Evolutionary conservation across 2,888 invertebrate genomes (phyloP), one percentile per base, ranked within the genome.

Genomic region (Neocrepidodera transversa): DNA sequence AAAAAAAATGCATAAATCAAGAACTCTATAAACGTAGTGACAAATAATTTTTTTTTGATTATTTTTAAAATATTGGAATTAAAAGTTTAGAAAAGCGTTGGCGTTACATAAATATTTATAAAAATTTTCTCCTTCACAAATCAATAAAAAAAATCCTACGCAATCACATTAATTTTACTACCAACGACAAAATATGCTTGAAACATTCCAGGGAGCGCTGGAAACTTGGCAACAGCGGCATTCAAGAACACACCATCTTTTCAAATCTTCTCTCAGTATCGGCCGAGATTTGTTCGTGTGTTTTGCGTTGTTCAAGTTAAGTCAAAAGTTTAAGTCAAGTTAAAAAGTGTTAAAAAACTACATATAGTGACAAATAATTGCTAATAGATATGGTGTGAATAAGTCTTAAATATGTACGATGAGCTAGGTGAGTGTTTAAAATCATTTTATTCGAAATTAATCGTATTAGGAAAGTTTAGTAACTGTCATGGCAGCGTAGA

Each of bases 211-310:
- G 14, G 18, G 20, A 17, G 20, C 17, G 32, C 13, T 2, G 32
- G 10, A 50, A 38, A 20, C 20, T 20, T 32, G 60, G 51, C 60
- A 60, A 60, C 60, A 16, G 17, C 17, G 60, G 30, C 6, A 13
- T 11, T 30, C 26, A 14, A 11, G 36, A 49, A 38, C 42, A 52
- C 62, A 52, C 64, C 59, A 62, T 62, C 60, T 54, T 62, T 49
- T 43, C 60, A 47, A 42, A 60, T 63, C 60, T 63, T 61, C 58
- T 56, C 51, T 58, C 55, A 62, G 64, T 64, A 30, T 14, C 49
- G 40, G 40, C 51, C 52, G 62, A 62, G 64, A 64, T 64, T 62
- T 43, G 47, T 28, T 10, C 13, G 43, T 40, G 64, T 48, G 20
- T n/a, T n/a, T n/a, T n/a, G n/a, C n/a, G n/a, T n/a, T 32, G 55